Evolutionary conservation across 2,888 invertebrate genomes (phyloP), one percentile per base, ranked within the genome.

Genomic region (Drosophila merina): DNA sequence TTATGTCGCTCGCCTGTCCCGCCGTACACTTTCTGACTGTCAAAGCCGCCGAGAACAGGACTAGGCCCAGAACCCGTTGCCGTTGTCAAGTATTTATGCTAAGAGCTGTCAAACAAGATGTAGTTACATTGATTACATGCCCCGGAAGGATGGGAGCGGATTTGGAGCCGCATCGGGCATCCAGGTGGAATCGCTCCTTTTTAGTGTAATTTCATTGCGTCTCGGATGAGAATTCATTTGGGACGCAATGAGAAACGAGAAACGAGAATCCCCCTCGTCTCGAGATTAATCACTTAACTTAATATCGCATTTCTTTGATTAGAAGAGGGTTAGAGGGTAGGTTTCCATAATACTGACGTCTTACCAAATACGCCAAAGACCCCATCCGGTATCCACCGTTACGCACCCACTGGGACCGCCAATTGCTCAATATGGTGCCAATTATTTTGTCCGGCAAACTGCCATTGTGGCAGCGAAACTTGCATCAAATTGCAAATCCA

Each of bases 41-140:
- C 83, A 79, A 68, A 66, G 56, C 55, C 51, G 49, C 58, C 47
- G 5, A 36, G 49, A 58, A 51, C 47, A 42, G 63, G 68, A 42
- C 44, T 51, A 45, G 68, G 40, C 64, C 12, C 42, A 47, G 45
- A 31, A 51, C 33, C 51, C 31, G 57, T 31, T 60, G 56, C 50
- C 56, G 60, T 71, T 77, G 79, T 77, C 86, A 74, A 85, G 86
- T 82, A 86, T 83, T 85, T 87, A 85, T 85, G 85, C 88, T 85
- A 87, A 85, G 85, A 85, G 86, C 88, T 85, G 85, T 85, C 85
- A 87, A 85, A 86, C 85, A 85, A 87, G 83, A 83, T 85, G 86
- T 85, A 82, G 83, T 77, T 83, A 85, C 87, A 84, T 75, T 85
- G 85, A 84, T 87, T 85, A 79, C 82, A 79, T 67, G 69, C 58